Evolutionary conservation across 2,797 vertebrate species (phyloP), one percentile per base, ranked within the genome.

Genomic region (Fratercula arctica): DNA sequence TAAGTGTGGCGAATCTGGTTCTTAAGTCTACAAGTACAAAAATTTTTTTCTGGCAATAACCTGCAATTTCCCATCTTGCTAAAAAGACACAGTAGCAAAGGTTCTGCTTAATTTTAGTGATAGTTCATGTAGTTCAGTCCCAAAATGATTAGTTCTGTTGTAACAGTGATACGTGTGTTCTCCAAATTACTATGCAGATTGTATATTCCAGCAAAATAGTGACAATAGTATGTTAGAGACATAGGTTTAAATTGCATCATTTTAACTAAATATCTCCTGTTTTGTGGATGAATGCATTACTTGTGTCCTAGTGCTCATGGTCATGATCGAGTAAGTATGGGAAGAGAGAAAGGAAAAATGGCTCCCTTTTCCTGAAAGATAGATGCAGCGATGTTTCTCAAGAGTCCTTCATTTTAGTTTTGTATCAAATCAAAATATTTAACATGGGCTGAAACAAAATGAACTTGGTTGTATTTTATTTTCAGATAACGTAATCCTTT

Each of bases 221-320:
- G 29, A 29, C 21, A 28, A 11, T 10, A 13, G 9, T 46, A 9
- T 66, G 26, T 53, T 69, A 51, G 16, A 78, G 59, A 39, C 26
- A 26, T 35, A 60, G 17, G 5, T 63, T 85, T 87, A 70, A 56
- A 70, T 73, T 39, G 15, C 6, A 10, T 91, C 5, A 2, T 66
- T 89, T 85, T 73, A 68, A 37, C 9, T 73, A n/a, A 63, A 91
- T 7, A 11, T 33, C 12, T 13, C 9, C 18, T 59, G 45, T 51
- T 43, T 39, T 0, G 0, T 74, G 64, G 19, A 10, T 66, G 31
- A 57, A 37, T 5, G 1, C 73, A 29, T 64, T 19, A 35, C 29
- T 76, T 59, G 11, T 46, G 43, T 66, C 60, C 35, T 69, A 45
- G 16, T 50, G 25, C 1, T 1, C 11, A 57, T 3, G 3, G 77